Conservation (phyloP, 1,140 invertebrate genomes). For the Diuraphis noxia region DNA sequence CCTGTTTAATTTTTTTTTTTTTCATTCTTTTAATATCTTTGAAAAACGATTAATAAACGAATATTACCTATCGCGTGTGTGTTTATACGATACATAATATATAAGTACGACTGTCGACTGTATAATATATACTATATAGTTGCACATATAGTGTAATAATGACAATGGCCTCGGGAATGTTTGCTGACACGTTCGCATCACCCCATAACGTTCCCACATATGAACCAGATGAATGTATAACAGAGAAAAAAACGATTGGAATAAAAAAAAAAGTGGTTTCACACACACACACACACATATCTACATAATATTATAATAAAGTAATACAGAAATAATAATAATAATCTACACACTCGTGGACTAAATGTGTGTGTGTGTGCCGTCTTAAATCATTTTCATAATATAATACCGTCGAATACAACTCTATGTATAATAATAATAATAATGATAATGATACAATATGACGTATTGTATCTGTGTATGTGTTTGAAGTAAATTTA, state of each 20-base stretch:
- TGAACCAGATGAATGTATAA: not conserved
- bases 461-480: too few species aligned
- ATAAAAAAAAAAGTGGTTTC: not conserved
- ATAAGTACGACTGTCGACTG: not conserved
- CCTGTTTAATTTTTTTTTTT: not conserved
- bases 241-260: not conserved
- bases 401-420: too few species aligned
- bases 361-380: not conserved
- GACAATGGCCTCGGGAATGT: not conserved
- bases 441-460: too few species aligned
- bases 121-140: too few species aligned
- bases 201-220: not conserved
- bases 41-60: not conserved
- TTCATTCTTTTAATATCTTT: not conserved
- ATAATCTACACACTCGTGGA: not conserved
- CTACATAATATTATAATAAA: not conserved
- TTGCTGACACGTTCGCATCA: constrained; percentile 4
- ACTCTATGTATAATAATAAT: too few species aligned
- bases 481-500: too few species aligned
- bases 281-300: not conserved
- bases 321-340: not conserved
- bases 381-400: too few species aligned
- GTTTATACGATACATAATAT: not conserved
- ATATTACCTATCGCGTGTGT: not conserved
- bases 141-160: not conserved